Evolutionary conservation across 2,797 vertebrate species (phyloP), one percentile per base, ranked within the genome.

Genomic region (Sebastiscus albofasciatus): DNA sequence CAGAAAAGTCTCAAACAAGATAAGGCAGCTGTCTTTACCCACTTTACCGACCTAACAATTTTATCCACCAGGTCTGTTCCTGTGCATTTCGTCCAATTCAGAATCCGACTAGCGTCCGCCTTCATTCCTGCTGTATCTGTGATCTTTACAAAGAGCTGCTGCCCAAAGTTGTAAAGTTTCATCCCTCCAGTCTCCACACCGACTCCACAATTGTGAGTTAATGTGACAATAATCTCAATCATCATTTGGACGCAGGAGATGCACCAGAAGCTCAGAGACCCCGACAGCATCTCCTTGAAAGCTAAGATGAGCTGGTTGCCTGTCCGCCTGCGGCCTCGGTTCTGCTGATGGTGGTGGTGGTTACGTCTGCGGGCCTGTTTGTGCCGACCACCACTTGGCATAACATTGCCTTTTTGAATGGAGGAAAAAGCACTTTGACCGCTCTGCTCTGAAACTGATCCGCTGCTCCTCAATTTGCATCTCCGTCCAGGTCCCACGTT

Each of bases 191-290:
- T 93, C 92, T 97, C 97, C 52, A 97, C 96, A 0, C 90, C 94
- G 8, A 97, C 91, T 39, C 97, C 95, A 39, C 96, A 96, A 58
- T 93, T 94, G 77, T 96, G 96, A 75, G 96, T 96, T 89, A 97
- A 95, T 61, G 97, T 96, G 61, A 96, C 96, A 18, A 96, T 96
- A 81, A 97, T 95, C 86, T 97, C 95, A 34, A 98, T 97, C 79
- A 97, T 91, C 92, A 97, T 95, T 90, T 95, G 96, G 71, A 98
- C 87, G 65, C 96, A 97, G 61, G 96, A 96, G 77, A 97, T 92
- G 83, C 96, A 97, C 93, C 97, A 97, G 75, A 97, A 90, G 72
- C 94, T 95, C 49, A 96, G 75, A 5, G 94, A 94, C 81, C 96
- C 96, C 0, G 96, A 96, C 55, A 95, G 76, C 72, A 94, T 95